Evolutionary conservation across 2,797 vertebrate genomes (phyloP).

Genomic region (Myotis planiceps): DNA sequence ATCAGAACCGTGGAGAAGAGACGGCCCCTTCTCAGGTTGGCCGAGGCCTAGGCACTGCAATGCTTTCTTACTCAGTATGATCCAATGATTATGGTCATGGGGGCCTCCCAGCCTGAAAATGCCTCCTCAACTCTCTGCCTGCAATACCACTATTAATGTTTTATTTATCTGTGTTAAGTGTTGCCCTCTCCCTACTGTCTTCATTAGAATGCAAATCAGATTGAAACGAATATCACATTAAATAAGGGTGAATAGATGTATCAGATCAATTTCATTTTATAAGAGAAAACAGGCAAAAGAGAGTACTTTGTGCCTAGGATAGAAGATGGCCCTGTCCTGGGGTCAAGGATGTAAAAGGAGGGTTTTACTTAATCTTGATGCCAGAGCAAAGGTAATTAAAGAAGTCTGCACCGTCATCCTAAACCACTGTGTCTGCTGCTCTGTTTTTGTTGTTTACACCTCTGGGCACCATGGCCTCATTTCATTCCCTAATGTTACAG

Average conservation of each 20-base stretch:
- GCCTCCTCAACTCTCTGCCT: neutral
- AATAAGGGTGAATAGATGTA: conserved; percentile 56
- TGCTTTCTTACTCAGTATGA: neutral
- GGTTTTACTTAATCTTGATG: conserved; percentile 24
- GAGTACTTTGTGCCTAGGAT: neutral
- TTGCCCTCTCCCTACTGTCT: conserved; percentile 29
- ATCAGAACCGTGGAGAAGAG: neutral
- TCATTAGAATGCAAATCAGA: conserved; percentile 64
- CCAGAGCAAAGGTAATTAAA: conserved; percentile 18
- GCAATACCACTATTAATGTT: conserved; percentile 17
- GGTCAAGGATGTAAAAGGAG: neutral
- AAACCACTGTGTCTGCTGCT: conserved; percentile 3
- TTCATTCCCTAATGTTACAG: conserved; percentile 67
- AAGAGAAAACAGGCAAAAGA: neutral
- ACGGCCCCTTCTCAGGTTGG: neutral
- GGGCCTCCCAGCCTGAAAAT: neutral
- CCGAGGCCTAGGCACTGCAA: no score
- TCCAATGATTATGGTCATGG: neutral
- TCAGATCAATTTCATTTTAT: conserved; percentile 30
- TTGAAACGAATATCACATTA: conserved; percentile 61
- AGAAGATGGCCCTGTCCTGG: neutral
- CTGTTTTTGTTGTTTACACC: conserved; percentile 59
- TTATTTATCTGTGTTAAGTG: conserved; percentile 48
- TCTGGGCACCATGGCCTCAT: conserved; percentile 43
- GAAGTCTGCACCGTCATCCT: neutral